Evolutionary conservation across 2,797 vertebrate species (phyloP), one percentile per base, ranked within the genome.

Genomic region (Neosilurus mollespiculum): DNA sequence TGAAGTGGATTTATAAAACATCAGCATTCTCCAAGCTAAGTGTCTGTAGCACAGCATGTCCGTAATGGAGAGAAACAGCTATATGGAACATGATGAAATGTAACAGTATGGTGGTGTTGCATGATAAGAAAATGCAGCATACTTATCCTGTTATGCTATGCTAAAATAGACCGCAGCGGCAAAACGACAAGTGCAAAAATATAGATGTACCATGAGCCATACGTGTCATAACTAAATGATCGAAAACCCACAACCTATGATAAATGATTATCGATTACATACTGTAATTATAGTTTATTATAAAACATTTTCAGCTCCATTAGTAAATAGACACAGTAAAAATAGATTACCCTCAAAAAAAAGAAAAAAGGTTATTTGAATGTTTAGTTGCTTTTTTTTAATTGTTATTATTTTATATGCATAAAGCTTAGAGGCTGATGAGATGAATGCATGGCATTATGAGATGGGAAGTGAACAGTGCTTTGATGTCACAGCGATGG

Each of bases 1-100:
- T 87, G 54, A 88, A 80, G 80, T 76, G 37, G 78, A 79, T 71
- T 84, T 83, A 81, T 76, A 85, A 86, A 86, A 81, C 78, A 53
- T 10, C 51, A 75, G 24, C 66, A 78, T 65, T 83, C 77, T 84
- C 67, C 18, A 30, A 83, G 70, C 83, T 76, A 24, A 78, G 70
- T 87, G 51, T 80, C 70, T 78, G 69, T 61, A 72, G 71, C 62
- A 81, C 65, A 37, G 10, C 62, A 59, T 80, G 54, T 79, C 72
- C 51, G 43, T 26, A 34, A 78, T n/a, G 51, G 20, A 59, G 53
- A 76, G 75, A 83, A 83, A 59, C 64, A 78, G 51, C 49, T 79
- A 61, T 81, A 54, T 82, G 64, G 71, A 70, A 64, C 51, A 81
- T 83, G 65, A 80, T 80, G 26, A 79, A 43, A 73, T 64, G 61